Conservation (phyloP, 2,888 invertebrate species). For the Amblyjoppa fuscipennis region DNA sequence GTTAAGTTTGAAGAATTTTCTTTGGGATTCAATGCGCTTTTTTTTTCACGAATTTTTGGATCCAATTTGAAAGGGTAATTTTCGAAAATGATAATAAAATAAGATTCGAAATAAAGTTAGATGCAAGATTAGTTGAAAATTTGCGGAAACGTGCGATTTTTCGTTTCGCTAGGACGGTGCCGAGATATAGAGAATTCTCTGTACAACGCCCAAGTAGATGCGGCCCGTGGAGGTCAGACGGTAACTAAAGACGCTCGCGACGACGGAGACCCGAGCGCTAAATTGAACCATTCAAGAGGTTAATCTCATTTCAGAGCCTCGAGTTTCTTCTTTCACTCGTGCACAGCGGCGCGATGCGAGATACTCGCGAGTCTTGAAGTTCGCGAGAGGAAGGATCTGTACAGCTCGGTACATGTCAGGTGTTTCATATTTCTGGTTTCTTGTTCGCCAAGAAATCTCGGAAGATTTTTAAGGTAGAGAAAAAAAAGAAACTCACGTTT, state of each 20-base stretch:
- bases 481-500: too few relatives aligned
- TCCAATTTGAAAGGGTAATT: neutral
- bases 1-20: neutral
- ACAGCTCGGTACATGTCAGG: neutral
- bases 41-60: neutral
- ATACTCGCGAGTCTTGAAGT: conserved; percentile 36
- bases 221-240: conserved; percentile 60
- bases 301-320: conserved; percentile 62
- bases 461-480: too few relatives aligned
- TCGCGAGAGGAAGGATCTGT: conserved; percentile 7
- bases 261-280: conserved; percentile 60
- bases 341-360: conserved; percentile 26
- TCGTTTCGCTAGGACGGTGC: neutral
- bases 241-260: conserved; percentile 63
- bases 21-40: neutral
- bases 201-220: conserved; percentile 35
- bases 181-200: conserved; percentile 9
- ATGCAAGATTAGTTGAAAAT: neutral
- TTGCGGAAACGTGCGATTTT: neutral
- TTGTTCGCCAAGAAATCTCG: neutral
- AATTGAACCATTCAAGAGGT: conserved; percentile 69
- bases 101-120: neutral
- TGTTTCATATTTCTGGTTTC: neutral
- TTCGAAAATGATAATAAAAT: neutral
- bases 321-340: conserved; percentile 46